phyloP scores from a whole-genome alignment of 1,140 invertebrate genomes.

The Conus ventricosus region DNA sequence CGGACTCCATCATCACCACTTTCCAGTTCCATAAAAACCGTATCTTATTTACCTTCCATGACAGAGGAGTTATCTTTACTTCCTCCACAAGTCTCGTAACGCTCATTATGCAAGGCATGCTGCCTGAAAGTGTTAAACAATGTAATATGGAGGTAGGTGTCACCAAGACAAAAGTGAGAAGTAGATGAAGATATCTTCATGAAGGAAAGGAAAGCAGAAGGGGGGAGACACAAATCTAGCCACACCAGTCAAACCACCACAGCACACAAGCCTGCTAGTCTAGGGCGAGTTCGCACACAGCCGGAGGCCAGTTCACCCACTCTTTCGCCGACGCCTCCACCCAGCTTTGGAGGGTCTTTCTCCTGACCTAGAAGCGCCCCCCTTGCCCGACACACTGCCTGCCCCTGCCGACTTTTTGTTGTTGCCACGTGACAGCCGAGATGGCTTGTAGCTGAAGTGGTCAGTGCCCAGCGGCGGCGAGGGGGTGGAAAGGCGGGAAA shows the following conservation, averaged over 20 bases:
- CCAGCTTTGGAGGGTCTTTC: background rate
- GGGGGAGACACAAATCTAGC: background rate
- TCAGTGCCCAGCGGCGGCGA: slow-evolving; percentile 39
- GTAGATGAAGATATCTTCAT: background rate
- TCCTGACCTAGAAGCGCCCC: background rate
- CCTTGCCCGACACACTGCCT: background rate
- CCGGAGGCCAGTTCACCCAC: background rate
- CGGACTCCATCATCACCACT: too few relatives aligned
- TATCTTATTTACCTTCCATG: too few relatives aligned
- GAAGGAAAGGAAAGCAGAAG: background rate
- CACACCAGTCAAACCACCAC: background rate
- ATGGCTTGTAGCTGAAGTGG: slow-evolving; percentile 21
- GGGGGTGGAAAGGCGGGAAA: slow-evolving; percentile 17
- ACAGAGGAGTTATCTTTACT: too few relatives aligned
- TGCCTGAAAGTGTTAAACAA: too few relatives aligned
- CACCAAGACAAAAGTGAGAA: background rate
- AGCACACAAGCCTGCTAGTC: background rate
- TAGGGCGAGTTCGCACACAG: background rate
- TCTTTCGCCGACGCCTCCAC: background rate
- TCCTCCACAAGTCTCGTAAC: too few relatives aligned
- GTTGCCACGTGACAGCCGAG: background rate
- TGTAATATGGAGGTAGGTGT: too few relatives aligned
- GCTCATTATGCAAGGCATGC: too few relatives aligned
- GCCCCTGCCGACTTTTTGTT: background rate
- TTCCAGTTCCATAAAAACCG: too few relatives aligned